phyloP scores from a whole-genome alignment of 2,113 vertebrate genomes.

The Xenopus tropicalis region UCB_Xtro_10.0 CM004448.2:31109001-31109500 shows the following conservation, averaged over 20 bases:
- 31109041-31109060: too few species aligned
- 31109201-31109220: slow-evolving; percentile 1
- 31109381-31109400: background rate
- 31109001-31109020: too few species aligned
- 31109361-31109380: slow-evolving; percentile 3
- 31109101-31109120: background rate
- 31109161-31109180: background rate
- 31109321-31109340: background rate
- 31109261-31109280: slow-evolving; percentile 7
- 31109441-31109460: background rate
- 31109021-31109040: too few species aligned
- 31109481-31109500: background rate
- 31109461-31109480: background rate
- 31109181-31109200: background rate
- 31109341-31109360: slow-evolving; percentile 3
- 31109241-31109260: slow-evolving; percentile 9
- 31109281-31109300: background rate
- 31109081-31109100: background rate
- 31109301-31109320: background rate
- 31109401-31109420: background rate
- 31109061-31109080: background rate
- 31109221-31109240: background rate
- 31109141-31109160: too few species aligned
- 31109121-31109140: background rate
- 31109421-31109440: background rate